Conservation (phyloP, 2,113 vertebrate species). For the Otis tarda region DNA sequence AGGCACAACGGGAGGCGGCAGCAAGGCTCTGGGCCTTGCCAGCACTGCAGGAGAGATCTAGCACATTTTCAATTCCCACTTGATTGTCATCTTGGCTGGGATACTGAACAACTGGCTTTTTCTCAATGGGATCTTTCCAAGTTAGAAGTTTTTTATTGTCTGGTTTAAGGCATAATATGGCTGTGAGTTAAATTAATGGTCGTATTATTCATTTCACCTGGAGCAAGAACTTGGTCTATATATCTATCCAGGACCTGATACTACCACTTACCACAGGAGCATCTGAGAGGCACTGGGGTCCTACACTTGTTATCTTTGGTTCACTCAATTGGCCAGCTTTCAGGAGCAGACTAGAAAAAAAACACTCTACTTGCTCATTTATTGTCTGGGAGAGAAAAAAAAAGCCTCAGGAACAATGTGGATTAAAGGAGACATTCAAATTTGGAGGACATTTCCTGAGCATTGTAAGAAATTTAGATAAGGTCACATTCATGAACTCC, state of each 20-base stretch:
- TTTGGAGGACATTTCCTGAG: slow-evolving; percentile 31
- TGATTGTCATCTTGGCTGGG: background rate
- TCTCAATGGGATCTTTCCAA: background rate
- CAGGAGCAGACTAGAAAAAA: background rate
- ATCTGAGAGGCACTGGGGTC: background rate
- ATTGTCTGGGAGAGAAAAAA: background rate
- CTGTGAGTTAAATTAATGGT: background rate
- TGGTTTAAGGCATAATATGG: background rate
- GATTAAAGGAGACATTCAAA: slow-evolving; percentile 29
- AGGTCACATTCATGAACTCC: slow-evolving; percentile 19
- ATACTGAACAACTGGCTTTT: background rate
- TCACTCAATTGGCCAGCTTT: background rate
- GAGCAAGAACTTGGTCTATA: background rate
- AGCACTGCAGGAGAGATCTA: background rate
- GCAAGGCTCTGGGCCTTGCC: background rate
- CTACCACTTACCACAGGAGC: background rate
- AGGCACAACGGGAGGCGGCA: background rate
- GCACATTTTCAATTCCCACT: background rate
- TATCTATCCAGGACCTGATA: background rate
- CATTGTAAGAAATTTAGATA: slow-evolving; percentile 19
- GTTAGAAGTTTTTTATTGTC: background rate
- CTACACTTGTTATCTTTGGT: background rate
- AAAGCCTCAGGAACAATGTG: background rate
- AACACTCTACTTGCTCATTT: background rate
- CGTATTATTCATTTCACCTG: background rate